Evolutionary conservation across 2,113 vertebrate genomes (phyloP).

Genomic region (Struthio camelus): DNA sequence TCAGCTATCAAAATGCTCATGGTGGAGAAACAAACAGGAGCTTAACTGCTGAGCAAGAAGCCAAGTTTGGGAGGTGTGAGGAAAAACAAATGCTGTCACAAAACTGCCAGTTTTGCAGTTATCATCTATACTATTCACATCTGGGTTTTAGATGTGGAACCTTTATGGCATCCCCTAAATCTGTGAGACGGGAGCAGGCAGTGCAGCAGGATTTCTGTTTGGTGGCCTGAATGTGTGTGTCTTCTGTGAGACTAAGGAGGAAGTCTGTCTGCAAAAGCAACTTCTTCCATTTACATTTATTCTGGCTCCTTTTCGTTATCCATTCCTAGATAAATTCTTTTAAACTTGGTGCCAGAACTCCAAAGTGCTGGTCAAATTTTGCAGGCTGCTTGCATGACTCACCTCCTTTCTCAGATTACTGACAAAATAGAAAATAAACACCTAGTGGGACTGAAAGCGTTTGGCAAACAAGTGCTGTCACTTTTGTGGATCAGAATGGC

Average conservation of each 20-base stretch:
- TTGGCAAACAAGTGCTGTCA: neutral
- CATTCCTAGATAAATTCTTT: slow-evolving; percentile 23
- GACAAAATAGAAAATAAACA: neutral
- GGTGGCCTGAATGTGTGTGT: rapidly evolving
- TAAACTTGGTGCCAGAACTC: neutral
- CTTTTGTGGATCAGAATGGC: neutral
- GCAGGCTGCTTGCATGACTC: neutral
- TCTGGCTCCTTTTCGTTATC: neutral
- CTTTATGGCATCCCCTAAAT: neutral
- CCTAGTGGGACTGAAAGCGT: neutral
- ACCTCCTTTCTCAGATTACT: slow-evolving; percentile 10
- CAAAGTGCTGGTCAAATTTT: slow-evolving; percentile 33
- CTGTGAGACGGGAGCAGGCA: neutral
- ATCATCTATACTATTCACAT: neutral
- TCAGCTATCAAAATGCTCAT: neutral
- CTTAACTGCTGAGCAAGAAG: neutral
- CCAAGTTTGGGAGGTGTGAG: neutral
- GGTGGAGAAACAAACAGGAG: neutral
- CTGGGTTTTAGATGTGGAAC: neutral
- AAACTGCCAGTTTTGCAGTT: neutral
- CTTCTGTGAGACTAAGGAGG: neutral
- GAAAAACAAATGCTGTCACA: slow-evolving; percentile 16
- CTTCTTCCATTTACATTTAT: neutral
- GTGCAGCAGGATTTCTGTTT: neutral
- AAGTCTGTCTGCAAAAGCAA: neutral